Evolutionary conservation across 2,888 invertebrate species (phyloP).

Genomic region (Odontomyia ornata): DNA sequence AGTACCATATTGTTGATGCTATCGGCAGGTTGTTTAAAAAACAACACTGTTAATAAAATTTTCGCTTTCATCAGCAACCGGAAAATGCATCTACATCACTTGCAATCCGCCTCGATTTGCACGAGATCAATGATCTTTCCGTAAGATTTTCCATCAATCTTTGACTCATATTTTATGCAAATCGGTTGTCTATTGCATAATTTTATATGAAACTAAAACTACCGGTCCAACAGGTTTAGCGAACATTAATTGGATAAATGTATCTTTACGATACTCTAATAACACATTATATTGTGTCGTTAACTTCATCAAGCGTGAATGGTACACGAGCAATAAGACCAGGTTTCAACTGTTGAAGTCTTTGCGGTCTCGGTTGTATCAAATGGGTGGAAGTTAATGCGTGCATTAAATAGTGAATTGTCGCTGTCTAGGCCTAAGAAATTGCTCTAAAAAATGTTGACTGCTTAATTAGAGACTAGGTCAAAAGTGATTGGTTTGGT

Average conservation of each 20-base stretch:
- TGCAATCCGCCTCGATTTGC: not conserved
- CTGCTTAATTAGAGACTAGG: not conserved
- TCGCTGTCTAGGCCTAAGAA: not conserved
- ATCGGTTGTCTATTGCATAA: not conserved
- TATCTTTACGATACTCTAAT: not conserved
- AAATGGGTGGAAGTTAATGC: not conserved
- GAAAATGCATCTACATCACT: not conserved
- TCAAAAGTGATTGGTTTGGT: not conserved
- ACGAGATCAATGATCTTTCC: not conserved
- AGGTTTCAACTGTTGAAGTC: not conserved
- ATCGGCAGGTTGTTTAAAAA: not conserved
- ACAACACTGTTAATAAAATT: not conserved
- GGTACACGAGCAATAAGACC: not conserved
- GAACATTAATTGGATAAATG: not conserved
- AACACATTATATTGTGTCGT: slow-evolving; percentile 4
- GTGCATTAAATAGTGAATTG: not conserved
- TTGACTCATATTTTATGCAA: not conserved
- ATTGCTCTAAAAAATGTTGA: not conserved
- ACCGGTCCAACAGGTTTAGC: not conserved
- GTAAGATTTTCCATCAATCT: not conserved
- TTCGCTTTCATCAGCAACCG: not conserved
- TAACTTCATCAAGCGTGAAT: not conserved
- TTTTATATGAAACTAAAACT: not conserved
- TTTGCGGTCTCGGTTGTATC: not conserved
- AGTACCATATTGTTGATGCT: not conserved